Evolutionary conservation across 30 jellyfish, hydroid and myxozoan species (phyloP).

Genomic region (Pseudorhiza aurosa): DNA sequence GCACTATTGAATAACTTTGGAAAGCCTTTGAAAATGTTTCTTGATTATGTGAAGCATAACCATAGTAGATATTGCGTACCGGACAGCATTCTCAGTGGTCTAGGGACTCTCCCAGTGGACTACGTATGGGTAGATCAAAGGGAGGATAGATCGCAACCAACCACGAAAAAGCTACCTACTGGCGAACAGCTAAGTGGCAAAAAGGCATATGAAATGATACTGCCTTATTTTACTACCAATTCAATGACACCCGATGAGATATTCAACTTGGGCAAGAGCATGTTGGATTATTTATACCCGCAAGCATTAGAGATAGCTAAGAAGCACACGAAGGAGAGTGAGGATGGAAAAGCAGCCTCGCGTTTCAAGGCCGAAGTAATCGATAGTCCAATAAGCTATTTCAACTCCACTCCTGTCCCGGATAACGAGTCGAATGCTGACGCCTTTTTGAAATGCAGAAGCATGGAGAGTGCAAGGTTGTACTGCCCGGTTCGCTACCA

Average conservation of each 20-base stretch:
- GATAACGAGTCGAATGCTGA: slow-evolving; percentile 79
- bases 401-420: slow-evolving; percentile 86
- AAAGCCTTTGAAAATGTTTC: slow-evolving; percentile 48
- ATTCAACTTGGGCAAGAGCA: slow-evolving; percentile 73
- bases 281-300: slow-evolving; percentile 63
- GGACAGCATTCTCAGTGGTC: slow-evolving; percentile 70
- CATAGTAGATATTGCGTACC: slow-evolving; percentile 88
- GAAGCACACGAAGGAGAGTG: slow-evolving; percentile 38
- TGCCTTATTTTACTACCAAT: slow-evolving; percentile 93
- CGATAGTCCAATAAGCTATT: slow-evolving; percentile 62
- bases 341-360: slow-evolving; percentile 58
- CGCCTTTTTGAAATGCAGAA: slow-evolving; percentile 72
- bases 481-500: slow-evolving; percentile 90
- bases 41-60: slow-evolving; percentile 58
- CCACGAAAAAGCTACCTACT: slow-evolving; percentile 83
- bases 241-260: slow-evolving; percentile 69
- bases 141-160: slow-evolving; percentile 69
- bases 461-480: slow-evolving; percentile 78
- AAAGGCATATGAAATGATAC: slow-evolving; percentile 79
- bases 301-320: slow-evolving; percentile 78
- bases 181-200: slow-evolving; percentile 87
- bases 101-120: slow-evolving; percentile 77
- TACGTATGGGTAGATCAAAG: slow-evolving; percentile 76
- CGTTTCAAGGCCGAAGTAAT: slow-evolving; percentile 69
- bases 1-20: slow-evolving; percentile 71